Evolutionary conservation across 1,140 invertebrate species (phyloP).

Genomic region (Zaprionus gabonicus): DNA sequence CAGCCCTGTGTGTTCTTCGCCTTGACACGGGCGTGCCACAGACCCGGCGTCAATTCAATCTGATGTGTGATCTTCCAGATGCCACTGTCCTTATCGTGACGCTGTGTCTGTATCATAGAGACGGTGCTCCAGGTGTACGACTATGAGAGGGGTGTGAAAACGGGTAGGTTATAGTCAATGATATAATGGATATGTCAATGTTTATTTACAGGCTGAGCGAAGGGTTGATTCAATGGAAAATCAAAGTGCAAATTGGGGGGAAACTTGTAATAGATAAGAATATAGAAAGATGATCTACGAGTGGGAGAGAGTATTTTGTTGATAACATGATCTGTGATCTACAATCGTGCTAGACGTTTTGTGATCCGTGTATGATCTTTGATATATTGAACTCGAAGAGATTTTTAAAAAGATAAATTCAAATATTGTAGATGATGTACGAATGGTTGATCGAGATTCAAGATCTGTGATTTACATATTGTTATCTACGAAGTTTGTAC

Average conservation of each 20-base stretch:
- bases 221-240: background rate
- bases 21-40: constrained; percentile 77
- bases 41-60: constrained; percentile 72
- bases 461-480: no score
- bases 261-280: background rate
- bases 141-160: constrained; percentile 28
- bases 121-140: constrained; percentile 80
- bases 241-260: background rate
- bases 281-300: background rate
- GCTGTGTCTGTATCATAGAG: constrained; percentile 70
- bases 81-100: constrained; percentile 64
- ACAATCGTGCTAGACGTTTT: no score
- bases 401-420: no score
- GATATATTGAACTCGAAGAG: background rate
- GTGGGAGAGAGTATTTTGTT: background rate
- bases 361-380: background rate
- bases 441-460: no score
- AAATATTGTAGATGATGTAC: no score
- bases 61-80: constrained; percentile 83
- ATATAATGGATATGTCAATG: background rate
- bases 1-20: constrained; percentile 79
- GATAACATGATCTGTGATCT: no score
- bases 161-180: background rate
- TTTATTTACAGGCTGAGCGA: background rate
- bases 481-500: background rate